These are phyloP conservation scores for Ophiothrix spiculata DNA, from an alignment of 35 echinoderm and acorn worm species.

Conservation along the genomic window DNA sequence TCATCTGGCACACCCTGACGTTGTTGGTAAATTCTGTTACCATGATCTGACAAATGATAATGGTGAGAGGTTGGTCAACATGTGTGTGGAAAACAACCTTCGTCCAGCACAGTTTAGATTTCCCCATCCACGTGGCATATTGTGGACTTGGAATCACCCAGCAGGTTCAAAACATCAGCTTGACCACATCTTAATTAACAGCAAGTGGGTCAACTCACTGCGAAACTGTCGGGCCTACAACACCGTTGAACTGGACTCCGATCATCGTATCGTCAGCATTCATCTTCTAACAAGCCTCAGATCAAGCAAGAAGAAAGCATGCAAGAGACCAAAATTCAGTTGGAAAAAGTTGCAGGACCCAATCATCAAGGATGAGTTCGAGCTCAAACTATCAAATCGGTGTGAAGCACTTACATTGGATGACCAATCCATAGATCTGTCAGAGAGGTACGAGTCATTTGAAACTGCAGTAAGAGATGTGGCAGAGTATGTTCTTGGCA, in stretches of 20 bases:
- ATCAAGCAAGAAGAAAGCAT: constrained; percentile 25
- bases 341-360: constrained; percentile 39
- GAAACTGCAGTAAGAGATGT: constrained; percentile 8
- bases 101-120: constrained; percentile 27
- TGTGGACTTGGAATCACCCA: constrained; percentile 27
- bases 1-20: background rate
- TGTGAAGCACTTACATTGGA: constrained; percentile 12
- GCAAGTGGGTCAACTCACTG: constrained; percentile 31
- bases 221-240: constrained; percentile 37
- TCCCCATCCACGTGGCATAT: constrained; percentile 14
- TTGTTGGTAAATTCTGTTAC: background rate
- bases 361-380: background rate
- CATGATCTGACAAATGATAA: constrained; percentile 26
- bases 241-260: constrained; percentile 26
- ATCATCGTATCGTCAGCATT: constrained; percentile 29
- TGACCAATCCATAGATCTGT: background rate
- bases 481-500: constrained; percentile 5
- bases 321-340: constrained; percentile 37
- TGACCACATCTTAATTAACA: constrained; percentile 20
- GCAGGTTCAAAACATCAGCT: constrained; percentile 20
- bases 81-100: constrained; percentile 25
- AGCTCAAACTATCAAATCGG: constrained; percentile 24
- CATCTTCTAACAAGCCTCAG: constrained; percentile 17
- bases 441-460: constrained; percentile 20
- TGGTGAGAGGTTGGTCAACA: constrained; percentile 11